Evolutionary conservation across 1,140 invertebrate species (phyloP).

Genomic region (Elymnias hypermnestra): DNA sequence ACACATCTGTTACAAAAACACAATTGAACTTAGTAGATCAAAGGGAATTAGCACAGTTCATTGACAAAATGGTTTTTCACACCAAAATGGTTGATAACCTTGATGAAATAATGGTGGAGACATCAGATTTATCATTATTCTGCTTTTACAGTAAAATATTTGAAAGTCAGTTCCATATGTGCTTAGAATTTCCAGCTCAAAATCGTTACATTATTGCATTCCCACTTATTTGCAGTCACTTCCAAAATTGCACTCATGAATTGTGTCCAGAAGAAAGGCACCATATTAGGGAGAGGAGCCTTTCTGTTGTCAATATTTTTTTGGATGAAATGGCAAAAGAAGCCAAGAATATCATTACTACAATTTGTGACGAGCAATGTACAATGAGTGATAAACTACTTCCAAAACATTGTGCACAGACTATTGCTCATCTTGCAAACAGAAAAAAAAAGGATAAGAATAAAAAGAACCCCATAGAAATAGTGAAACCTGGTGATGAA

Average conservation of each 20-base stretch:
- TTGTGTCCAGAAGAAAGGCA: constrained; percentile 99
- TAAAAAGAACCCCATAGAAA: constrained; percentile 89
- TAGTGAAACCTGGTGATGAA: constrained; percentile 93
- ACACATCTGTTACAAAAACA: constrained; percentile 91
- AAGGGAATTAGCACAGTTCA: constrained; percentile 89
- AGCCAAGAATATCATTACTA: constrained; percentile 98
- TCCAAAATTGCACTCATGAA: constrained; percentile 98
- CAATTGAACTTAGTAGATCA: constrained; percentile 91
- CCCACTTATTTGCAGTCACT: constrained; percentile 97
- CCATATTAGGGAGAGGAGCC: constrained; percentile 95
- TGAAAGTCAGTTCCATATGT: constrained; percentile 99
- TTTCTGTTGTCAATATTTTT: constrained; percentile 98
- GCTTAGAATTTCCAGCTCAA: constrained; percentile 97
- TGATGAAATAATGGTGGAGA: constrained; percentile 98
- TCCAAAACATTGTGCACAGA: constrained; percentile 95
- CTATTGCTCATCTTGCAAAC: constrained; percentile 91
- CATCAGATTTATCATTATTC: constrained; percentile 97
- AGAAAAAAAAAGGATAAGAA: constrained; percentile 95
- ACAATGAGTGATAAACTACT: constrained; percentile 94
- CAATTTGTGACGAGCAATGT: constrained; percentile 98
- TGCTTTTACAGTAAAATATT: constrained; percentile 98
- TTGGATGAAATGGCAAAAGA: constrained; percentile 99
- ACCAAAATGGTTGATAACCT: constrained; percentile 99
- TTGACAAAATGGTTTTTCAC: constrained; percentile 98
- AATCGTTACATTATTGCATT: constrained; percentile 98